phyloP scores from a whole-genome alignment of 2,113 vertebrate genomes.

The Rhadina sibilatrix region DNA sequence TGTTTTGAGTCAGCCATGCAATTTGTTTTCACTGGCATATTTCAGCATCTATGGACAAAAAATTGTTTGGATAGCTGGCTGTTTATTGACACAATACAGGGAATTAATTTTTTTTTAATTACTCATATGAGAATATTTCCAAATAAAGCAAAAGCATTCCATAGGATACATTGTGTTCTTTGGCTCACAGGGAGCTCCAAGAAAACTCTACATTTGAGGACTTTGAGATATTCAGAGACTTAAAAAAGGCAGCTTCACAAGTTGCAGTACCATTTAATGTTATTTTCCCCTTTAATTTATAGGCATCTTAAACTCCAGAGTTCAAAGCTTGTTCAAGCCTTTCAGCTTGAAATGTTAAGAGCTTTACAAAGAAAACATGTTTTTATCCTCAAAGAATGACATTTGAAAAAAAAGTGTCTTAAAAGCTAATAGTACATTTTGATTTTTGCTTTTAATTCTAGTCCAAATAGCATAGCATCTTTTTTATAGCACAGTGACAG shows the following conservation, averaged over 20 bases:
- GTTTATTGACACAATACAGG: not conserved
- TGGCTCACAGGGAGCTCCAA: not conserved
- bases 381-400: conserved; percentile 64
- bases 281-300: conserved; percentile 51
- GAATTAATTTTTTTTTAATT: not conserved
- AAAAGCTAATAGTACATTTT: conserved; percentile 57
- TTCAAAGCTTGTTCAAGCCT: conserved; percentile 65
- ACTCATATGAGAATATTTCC: not conserved
- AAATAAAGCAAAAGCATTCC: not conserved
- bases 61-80: not conserved
- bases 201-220: not conserved
- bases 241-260: not conserved
- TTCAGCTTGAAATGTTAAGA: conserved; percentile 67
- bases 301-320: conserved; percentile 39
- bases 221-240: not conserved
- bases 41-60: not conserved
- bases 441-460: conserved; percentile 54
- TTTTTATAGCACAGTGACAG: not conserved
- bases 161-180: not conserved
- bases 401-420: conserved; percentile 55
- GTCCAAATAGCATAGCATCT: not conserved
- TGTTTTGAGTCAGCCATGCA: not conserved
- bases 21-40: not conserved
- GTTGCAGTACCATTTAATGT: conserved; percentile 23
- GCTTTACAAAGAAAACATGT: conserved; percentile 65